Percentiles rank a stretch among this genome's conserved stretches.
These are phyloP conservation scores for Caracal caracal DNA, from an alignment of 2,113 vertebrate genomes.

Conservation along the genomic window DNA sequence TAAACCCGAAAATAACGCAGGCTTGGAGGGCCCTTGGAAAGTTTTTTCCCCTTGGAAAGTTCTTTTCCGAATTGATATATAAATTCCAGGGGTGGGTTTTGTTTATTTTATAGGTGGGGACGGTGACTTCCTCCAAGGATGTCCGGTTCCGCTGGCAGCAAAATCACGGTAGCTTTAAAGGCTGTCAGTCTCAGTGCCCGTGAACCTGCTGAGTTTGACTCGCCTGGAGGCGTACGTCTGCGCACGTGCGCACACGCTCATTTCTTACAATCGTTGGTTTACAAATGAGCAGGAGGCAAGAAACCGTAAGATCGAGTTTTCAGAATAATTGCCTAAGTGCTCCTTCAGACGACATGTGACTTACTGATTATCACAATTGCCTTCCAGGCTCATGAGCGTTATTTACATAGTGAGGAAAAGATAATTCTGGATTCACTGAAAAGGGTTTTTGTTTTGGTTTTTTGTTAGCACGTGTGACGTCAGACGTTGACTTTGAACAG, in stretches of 20 bases:
- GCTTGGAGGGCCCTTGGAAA: not conserved
- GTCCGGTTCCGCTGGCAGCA: slow-evolving; percentile 18
- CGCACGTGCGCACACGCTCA: not conserved
- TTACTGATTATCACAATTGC: not conserved
- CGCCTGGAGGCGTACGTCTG: not conserved
- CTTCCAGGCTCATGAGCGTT: not conserved
- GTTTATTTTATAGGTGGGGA: not conserved
- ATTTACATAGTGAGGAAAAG: not conserved
- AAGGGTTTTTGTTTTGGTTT: not conserved
- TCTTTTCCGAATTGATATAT: not conserved
- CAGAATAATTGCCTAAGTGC: not conserved
- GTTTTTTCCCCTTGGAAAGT: not conserved
- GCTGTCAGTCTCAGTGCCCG: not conserved
- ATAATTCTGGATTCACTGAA: not conserved
- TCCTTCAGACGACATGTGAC: not conserved
- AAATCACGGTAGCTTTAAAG: not conserved
- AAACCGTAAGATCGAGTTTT: not conserved
- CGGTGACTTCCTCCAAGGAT: not conserved
- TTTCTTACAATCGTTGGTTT: not conserved
- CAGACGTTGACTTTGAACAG: not conserved
- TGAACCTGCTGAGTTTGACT: not conserved
- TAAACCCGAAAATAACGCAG: not conserved
- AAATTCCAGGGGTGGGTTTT: not conserved
- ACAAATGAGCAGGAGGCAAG: not conserved
- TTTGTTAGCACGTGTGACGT: not conserved